Evolutionary conservation across 2,888 invertebrate species (phyloP).

Genomic region (Hymenopus coronatus): DNA sequence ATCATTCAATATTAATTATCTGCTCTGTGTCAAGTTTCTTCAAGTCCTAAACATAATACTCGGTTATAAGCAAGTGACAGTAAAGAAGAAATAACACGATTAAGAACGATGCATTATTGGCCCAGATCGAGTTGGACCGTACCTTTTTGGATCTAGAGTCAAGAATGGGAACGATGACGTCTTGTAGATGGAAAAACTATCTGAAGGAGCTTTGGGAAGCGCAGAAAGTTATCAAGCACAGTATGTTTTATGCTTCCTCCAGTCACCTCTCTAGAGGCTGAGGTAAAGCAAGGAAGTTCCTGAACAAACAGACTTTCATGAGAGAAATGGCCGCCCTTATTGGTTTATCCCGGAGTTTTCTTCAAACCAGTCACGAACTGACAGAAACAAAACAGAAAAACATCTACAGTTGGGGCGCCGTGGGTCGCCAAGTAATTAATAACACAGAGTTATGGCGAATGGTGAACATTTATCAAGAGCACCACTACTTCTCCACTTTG

Average conservation of each 20-base stretch:
- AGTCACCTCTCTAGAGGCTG: background rate
- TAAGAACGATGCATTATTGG: background rate
- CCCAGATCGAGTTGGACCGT: too few species aligned
- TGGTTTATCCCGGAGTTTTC: background rate
- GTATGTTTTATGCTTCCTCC: background rate
- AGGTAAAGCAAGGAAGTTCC: background rate
- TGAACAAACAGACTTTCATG: background rate
- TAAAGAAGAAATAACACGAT: too few species aligned
- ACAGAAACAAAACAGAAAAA: background rate
- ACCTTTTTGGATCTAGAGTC: background rate
- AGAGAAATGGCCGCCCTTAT: background rate
- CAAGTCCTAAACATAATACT: too few species aligned
- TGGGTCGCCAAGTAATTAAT: background rate
- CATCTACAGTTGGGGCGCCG: background rate
- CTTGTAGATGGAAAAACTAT: too few species aligned
- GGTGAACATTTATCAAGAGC: background rate
- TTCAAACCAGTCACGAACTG: background rate
- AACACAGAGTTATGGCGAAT: background rate
- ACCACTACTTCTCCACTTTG: background rate
- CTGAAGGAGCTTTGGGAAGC: background rate
- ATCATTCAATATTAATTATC: too few species aligned
- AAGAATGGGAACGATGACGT: background rate
- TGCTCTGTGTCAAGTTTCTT: too few species aligned
- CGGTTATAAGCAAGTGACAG: too few species aligned
- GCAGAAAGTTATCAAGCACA: background rate